phyloP scores from a whole-genome alignment of 64 coral and sea anemone genomes.

The Pachyseris speciosa region DNA sequence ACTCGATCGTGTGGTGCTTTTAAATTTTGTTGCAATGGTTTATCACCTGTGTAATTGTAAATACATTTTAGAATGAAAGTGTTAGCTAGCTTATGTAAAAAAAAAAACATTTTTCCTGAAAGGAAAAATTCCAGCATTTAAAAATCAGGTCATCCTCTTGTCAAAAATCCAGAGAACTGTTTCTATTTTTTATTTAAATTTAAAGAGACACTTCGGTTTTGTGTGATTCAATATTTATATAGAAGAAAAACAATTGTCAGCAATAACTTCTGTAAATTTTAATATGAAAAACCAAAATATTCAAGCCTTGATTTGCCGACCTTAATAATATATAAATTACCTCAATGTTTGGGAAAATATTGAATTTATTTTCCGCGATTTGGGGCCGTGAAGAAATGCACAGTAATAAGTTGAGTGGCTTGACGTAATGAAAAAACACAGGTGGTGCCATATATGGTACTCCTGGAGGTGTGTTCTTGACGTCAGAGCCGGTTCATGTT shows the following conservation, averaged over 20 bases:
- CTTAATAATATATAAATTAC: neutral
- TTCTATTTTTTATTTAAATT: no score
- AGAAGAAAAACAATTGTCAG: neutral
- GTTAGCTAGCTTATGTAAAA: no score
- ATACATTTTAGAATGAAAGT: no score
- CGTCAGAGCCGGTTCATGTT: constrained; percentile 18
- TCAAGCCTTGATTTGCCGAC: neutral
- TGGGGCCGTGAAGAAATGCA: neutral
- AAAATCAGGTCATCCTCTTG: neutral
- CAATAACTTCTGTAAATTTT: neutral
- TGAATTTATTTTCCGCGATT: no score
- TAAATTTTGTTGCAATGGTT: no score
- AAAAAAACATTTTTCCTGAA: no score
- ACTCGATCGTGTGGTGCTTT: no score
- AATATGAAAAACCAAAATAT: neutral
- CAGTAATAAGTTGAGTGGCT: neutral
- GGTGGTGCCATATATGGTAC: constrained; percentile 73
- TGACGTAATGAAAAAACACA: neutral
- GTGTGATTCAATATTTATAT: constrained; percentile 7
- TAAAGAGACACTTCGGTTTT: neutral
- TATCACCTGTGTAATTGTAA: no score
- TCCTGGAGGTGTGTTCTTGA: constrained; percentile 92
- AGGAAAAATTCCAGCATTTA: no score
- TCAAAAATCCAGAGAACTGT: neutral
- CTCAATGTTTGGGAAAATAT: neutral